phyloP scores from a whole-genome alignment of 2,888 invertebrate genomes.

The Acrobeloides nanus region DNA sequence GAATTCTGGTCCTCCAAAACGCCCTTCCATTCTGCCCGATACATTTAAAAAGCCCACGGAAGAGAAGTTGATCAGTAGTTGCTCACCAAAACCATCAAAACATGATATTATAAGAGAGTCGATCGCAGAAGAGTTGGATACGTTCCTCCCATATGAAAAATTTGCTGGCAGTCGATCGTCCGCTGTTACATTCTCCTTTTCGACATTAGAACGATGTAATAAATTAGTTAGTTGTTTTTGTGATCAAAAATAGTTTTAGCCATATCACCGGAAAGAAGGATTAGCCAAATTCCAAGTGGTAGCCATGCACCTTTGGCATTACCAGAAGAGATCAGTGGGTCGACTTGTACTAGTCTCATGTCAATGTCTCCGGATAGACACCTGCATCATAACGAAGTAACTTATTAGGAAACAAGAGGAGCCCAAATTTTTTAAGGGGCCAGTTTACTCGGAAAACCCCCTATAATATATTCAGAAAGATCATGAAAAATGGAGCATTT shows the following conservation, averaged over 20 bases:
- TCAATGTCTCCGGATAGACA: slow-evolving; percentile 16
- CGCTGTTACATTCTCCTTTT: slow-evolving; percentile 29
- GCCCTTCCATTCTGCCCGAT: slow-evolving; percentile 18
- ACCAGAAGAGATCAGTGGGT: slow-evolving; percentile 39
- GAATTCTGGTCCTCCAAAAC: slow-evolving; percentile 7
- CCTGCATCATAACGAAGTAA: slow-evolving; percentile 7
- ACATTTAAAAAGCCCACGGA: too few relatives aligned
- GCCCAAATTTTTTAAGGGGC: slow-evolving; percentile 4
- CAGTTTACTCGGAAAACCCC: too few relatives aligned
- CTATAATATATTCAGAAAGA: too few relatives aligned
- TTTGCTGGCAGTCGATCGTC: slow-evolving; percentile 25
- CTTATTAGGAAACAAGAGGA: too few relatives aligned
- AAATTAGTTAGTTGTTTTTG: neutral
- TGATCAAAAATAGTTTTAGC: slow-evolving; percentile 11
- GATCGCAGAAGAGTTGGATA: too few relatives aligned
- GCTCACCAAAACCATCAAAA: too few relatives aligned
- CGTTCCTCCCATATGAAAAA: too few relatives aligned
- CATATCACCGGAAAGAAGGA: slow-evolving; percentile 11
- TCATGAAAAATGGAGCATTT: too few relatives aligned
- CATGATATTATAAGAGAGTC: too few relatives aligned
- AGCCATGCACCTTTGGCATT: slow-evolving; percentile 38
- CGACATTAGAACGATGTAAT: slow-evolving; percentile 34
- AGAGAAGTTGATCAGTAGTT: too few relatives aligned
- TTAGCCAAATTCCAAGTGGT: slow-evolving; percentile 1
- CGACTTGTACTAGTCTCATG: slow-evolving; percentile 19